Percentiles rank a stretch among this genome's conserved stretches.
Conservation (phyloP, 2,113 vertebrate species). For the Dendropsophus ebraccatus region DNA sequence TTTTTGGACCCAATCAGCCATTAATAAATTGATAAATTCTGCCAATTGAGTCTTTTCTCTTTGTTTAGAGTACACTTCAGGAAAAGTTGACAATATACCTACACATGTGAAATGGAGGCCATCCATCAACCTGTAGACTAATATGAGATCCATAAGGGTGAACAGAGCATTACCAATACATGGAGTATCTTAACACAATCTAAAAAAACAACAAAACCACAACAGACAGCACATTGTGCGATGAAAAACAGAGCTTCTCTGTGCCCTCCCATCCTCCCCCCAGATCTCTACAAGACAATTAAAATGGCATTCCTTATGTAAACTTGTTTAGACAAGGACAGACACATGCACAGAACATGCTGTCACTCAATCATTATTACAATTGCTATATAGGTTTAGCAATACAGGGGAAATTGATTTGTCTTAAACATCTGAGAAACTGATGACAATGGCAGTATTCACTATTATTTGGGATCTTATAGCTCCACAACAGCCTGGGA, state of each 20-base stretch:
- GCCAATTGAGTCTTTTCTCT: no score
- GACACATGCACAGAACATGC: not conserved
- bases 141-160: no score
- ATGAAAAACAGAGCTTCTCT: not conserved
- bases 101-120: no score
- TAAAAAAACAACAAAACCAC: not conserved
- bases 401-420: not conserved
- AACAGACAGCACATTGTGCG: not conserved
- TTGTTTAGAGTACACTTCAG: no score
- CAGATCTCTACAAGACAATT: not conserved
- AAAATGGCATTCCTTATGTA: not conserved
- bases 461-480: not conserved
- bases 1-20: no score
- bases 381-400: not conserved
- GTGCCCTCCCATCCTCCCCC: not conserved
- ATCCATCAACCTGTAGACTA: no score
- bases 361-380: not conserved
- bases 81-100: no score
- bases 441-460: not conserved
- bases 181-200: not conserved
- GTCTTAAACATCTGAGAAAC: not conserved
- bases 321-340: constrained; percentile 4
- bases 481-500: not conserved
- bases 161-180: not conserved
- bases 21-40: no score